phyloP scores from a whole-genome alignment of 2,797 vertebrate species.

The Macroramphosus scolopax region DNA sequence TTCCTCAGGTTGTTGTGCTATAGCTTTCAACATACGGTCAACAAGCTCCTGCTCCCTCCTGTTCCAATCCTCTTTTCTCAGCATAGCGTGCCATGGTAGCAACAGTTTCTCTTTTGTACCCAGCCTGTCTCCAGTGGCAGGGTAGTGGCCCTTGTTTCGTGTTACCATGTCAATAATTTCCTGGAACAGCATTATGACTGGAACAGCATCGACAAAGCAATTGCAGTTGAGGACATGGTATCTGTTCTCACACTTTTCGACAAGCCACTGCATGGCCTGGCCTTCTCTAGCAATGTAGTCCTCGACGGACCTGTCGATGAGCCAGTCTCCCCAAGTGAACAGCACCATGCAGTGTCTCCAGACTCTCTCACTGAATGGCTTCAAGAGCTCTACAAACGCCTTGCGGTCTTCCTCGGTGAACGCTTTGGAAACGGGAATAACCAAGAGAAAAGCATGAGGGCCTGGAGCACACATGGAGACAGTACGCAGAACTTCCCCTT shows the following conservation, averaged over 20 bases:
- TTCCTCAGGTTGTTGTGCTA: slow-evolving; percentile 16
- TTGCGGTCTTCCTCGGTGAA: slow-evolving; percentile 42
- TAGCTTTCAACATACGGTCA: slow-evolving; percentile 29
- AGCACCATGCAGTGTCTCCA: slow-evolving; percentile 54
- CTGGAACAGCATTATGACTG: background rate
- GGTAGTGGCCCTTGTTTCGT: slow-evolving; percentile 24
- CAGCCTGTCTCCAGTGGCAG: background rate
- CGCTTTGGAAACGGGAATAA: slow-evolving; percentile 32
- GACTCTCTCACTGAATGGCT: slow-evolving; percentile 30
- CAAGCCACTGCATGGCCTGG: slow-evolving; percentile 21
- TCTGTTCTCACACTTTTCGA: slow-evolving; percentile 41
- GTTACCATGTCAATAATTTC: accelerated
- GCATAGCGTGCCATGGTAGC: background rate
- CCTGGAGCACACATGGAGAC: slow-evolving; percentile 40
- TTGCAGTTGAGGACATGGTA: slow-evolving; percentile 22
- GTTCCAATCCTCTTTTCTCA: slow-evolving; percentile 48
- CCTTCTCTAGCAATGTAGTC: slow-evolving; percentile 46
- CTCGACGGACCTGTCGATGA: slow-evolving; percentile 33
- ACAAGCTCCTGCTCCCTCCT: slow-evolving; percentile 47
- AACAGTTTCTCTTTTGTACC: background rate
- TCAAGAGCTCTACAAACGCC: slow-evolving; percentile 29
- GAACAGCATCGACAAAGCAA: background rate
- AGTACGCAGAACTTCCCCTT: slow-evolving; percentile 25
- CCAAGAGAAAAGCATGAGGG: slow-evolving; percentile 49
- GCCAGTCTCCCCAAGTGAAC: slow-evolving; percentile 44